These are phyloP conservation scores for Pituophis catenifer DNA, from an alignment of 2,113 vertebrate genomes.

Conservation along the genomic window DNA sequence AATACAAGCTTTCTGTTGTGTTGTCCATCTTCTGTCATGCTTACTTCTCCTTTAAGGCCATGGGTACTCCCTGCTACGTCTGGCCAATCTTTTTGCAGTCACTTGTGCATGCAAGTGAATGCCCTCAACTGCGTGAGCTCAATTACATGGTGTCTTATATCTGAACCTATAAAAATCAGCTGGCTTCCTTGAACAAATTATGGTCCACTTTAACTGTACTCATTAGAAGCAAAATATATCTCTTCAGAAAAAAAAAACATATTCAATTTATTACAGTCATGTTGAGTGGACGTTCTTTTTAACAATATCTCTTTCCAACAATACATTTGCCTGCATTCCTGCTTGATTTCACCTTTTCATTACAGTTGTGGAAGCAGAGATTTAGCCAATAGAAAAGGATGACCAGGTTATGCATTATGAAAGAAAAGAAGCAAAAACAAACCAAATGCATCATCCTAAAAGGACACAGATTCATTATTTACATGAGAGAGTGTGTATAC, in stretches of 20 bases:
- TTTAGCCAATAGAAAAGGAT: neutral
- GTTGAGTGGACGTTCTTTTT: neutral
- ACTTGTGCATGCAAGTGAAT: neutral
- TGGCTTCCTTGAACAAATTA: neutral
- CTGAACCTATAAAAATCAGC: neutral
- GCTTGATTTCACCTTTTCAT: neutral
- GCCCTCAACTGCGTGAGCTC: neutral
- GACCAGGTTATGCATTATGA: neutral
- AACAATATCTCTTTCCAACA: neutral
- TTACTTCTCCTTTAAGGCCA: neutral
- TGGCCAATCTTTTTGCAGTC: neutral
- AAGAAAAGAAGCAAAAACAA: neutral
- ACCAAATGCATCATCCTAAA: neutral
- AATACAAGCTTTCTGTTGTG: neutral
- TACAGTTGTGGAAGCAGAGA: neutral
- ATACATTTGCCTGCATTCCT: neutral
- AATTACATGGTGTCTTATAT: neutral
- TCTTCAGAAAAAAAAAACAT: neutral
- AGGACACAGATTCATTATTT: neutral
- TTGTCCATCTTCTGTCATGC: neutral
- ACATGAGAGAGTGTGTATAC: neutral
- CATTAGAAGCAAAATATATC: neutral
- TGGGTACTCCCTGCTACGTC: neutral
- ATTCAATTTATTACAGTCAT: neutral
- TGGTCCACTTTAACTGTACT: neutral